Evolutionary conservation across 2,113 vertebrate genomes (phyloP).

Genomic region (Pomatostomus ruficeps): DNA sequence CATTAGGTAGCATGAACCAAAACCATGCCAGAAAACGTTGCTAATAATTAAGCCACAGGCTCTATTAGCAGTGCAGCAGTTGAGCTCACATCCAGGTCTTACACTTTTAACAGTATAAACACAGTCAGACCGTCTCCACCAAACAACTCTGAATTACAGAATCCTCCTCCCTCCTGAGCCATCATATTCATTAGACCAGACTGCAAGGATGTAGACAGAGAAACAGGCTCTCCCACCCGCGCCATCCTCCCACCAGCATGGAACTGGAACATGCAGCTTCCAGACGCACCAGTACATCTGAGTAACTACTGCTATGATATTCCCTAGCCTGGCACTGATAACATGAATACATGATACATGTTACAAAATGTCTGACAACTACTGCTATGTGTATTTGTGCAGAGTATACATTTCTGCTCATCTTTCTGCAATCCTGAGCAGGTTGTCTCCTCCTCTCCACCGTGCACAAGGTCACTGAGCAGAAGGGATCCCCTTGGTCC

Average conservation of each 20-base stretch:
- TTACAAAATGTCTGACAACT: not conserved
- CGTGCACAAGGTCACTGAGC: not conserved
- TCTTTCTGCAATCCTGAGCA: not conserved
- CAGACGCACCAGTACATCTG: not conserved
- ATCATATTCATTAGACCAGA: not conserved
- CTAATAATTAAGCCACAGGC: conserved; percentile 6
- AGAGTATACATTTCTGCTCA: not conserved
- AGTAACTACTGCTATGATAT: not conserved
- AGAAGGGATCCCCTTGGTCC: not conserved
- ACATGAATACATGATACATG: not conserved
- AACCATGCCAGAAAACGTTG: not conserved
- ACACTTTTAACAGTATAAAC: not conserved
- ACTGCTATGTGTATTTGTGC: not conserved
- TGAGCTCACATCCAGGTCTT: not conserved
- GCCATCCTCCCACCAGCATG: not conserved
- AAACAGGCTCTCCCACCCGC: not conserved
- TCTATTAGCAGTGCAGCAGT: not conserved
- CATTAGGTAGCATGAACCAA: not conserved
- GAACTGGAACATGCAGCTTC: not conserved
- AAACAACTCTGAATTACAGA: not conserved
- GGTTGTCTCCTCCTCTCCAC: not conserved
- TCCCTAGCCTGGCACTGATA: not conserved
- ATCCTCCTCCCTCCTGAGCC: not conserved
- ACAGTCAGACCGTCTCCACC: not conserved
- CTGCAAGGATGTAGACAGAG: not conserved